Evolutionary conservation across 2,888 invertebrate genomes (phyloP).

Genomic region (Ornithoptera priamus): DNA sequence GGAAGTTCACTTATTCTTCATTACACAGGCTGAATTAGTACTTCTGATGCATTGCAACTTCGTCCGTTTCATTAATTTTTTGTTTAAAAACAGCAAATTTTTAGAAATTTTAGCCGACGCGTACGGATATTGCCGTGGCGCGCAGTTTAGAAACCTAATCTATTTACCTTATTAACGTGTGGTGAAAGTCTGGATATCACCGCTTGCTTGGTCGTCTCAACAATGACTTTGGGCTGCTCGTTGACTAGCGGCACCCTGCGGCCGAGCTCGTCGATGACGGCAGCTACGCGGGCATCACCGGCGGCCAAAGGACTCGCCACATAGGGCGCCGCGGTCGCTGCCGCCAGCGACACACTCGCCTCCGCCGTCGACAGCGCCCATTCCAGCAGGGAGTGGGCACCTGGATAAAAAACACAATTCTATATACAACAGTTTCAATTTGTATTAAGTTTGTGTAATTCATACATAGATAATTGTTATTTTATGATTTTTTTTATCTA

Average conservation of each 20-base stretch:
- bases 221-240: conserved; percentile 82
- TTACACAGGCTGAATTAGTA: not conserved
- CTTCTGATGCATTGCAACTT: no score
- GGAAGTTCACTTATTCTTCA: not conserved
- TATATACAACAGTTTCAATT: not conserved
- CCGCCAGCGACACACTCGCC: conserved; percentile 81
- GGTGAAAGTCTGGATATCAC: conserved; percentile 80
- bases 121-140: not conserved
- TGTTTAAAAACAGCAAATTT: no score
- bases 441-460: no score
- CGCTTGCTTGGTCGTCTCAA: conserved; percentile 79
- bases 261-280: conserved; percentile 83
- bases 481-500: no score
- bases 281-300: conserved; percentile 84
- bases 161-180: conserved; percentile 70
- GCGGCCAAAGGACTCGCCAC: conserved; percentile 71
- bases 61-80: no score
- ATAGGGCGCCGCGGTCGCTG: conserved; percentile 82
- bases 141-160: conserved; percentile 8
- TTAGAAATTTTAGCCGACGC: no score
- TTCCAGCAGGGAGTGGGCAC: conserved; percentile 82
- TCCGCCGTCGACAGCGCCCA: conserved; percentile 86
- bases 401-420: conserved; percentile 48
- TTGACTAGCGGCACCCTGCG: conserved; percentile 83
- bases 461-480: no score